phyloP scores from a whole-genome alignment of 2,888 invertebrate species.

The Eugnorisma glareosa region DNA sequence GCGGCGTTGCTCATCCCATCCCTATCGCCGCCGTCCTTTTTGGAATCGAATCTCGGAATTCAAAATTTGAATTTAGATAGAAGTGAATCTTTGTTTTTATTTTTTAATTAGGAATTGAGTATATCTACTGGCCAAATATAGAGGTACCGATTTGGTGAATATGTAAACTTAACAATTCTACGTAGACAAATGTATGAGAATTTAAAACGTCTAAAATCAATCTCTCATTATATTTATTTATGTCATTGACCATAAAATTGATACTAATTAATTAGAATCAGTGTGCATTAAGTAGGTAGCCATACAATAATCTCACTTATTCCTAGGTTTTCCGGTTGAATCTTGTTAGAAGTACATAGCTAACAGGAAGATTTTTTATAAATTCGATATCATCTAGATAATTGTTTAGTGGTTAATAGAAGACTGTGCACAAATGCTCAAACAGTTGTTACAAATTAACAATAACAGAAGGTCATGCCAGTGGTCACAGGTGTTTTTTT shows the following conservation, averaged over 20 bases:
- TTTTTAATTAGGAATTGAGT: constrained; percentile 28
- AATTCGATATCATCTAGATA: not conserved
- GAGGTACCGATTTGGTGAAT: not conserved
- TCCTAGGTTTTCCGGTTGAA: not conserved
- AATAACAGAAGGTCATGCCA: constrained; percentile 72
- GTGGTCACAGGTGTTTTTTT: constrained; percentile 80
- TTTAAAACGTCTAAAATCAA: not conserved
- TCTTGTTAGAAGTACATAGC: not conserved
- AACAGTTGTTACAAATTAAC: constrained; percentile 67
- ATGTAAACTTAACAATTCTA: not conserved
- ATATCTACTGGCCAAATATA: not conserved
- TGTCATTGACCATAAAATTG: not conserved
- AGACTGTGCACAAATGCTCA: constrained; percentile 65
- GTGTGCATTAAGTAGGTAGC: not conserved
- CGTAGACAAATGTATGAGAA: too few relatives aligned
- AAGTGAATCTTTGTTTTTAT: constrained; percentile 44
- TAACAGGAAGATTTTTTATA: not conserved
- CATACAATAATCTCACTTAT: not conserved
- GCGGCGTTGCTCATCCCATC: constrained; percentile 84
- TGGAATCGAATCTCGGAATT: constrained; percentile 78
- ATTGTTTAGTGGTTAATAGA: constrained; percentile 22
- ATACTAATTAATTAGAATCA: not conserved
- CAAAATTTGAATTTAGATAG: constrained; percentile 79
- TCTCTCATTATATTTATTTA: too few relatives aligned
- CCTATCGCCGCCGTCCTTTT: constrained; percentile 83